Evolutionary conservation across 2,888 invertebrate species (phyloP).

Genomic region (Cancer borealis): DNA sequence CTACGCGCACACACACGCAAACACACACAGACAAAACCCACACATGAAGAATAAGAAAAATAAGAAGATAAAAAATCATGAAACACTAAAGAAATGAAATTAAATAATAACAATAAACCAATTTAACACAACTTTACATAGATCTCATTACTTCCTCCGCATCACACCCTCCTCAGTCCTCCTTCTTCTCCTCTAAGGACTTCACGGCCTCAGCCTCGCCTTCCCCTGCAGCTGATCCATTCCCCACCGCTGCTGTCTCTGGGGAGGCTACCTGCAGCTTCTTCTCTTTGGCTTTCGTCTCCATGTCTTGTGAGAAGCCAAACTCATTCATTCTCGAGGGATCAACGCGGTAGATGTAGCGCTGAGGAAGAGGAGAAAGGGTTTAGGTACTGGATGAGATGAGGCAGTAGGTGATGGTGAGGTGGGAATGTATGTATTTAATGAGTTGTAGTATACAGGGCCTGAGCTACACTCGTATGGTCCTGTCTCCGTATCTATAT

Average conservation of each 20-base stretch:
- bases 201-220: slow-evolving; percentile 58
- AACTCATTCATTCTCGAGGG: slow-evolving; percentile 97
- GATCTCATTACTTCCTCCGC: not conserved
- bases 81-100: not conserved
- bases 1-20: not conserved
- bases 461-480: too few relatives aligned
- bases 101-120: not conserved
- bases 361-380: slow-evolving; percentile 83
- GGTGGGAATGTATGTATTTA: not conserved
- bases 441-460: not conserved
- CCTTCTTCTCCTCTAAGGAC: slow-evolving; percentile 72
- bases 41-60: not conserved
- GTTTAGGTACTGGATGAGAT: not conserved
- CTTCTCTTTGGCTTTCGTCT: slow-evolving; percentile 80
- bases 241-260: slow-evolving; percentile 43
- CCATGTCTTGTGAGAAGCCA: slow-evolving; percentile 97
- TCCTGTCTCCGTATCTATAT: too few relatives aligned
- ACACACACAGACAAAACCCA: not conserved
- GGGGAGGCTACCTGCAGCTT: slow-evolving; percentile 39
- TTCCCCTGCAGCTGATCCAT: slow-evolving; percentile 52
- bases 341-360: slow-evolving; percentile 99
- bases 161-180: slow-evolving; percentile 61
- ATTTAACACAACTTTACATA: not conserved
- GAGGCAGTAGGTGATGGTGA: not conserved
- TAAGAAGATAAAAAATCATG: not conserved